Conservation (phyloP, 1,140 invertebrate genomes). For the Microplitis demolitor region DNA sequence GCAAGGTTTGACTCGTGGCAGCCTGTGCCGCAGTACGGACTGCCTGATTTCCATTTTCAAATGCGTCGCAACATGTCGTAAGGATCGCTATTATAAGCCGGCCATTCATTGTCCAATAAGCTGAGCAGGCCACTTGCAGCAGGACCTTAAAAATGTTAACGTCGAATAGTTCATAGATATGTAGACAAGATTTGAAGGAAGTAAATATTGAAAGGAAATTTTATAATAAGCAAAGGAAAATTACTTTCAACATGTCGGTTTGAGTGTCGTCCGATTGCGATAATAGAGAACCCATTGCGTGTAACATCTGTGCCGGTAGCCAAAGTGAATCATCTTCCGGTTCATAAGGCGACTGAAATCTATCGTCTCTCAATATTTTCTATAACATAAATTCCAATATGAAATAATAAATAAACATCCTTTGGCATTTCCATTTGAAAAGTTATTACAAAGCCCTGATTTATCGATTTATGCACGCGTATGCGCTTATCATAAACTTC, state of each 20-base stretch:
- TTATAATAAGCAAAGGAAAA: not conserved
- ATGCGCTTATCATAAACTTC: too few relatives aligned
- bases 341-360: conserved; percentile 89
- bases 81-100: conserved; percentile 79
- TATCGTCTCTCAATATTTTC: conserved; percentile 88
- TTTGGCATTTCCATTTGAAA: not conserved
- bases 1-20: conserved; percentile 79
- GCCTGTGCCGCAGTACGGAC: conserved; percentile 81
- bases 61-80: conserved; percentile 75
- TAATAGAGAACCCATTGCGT: conserved; percentile 78
- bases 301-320: conserved; percentile 86
- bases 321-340: conserved; percentile 89
- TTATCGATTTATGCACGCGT: too few relatives aligned
- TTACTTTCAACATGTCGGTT: conserved; percentile 74
- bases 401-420: too few relatives aligned
- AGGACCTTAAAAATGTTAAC: conserved; percentile 66
- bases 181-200: not conserved
- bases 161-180: not conserved
- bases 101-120: conserved; percentile 82
- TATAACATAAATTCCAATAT: conserved; percentile 48
- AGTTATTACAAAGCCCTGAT: too few relatives aligned
- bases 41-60: conserved; percentile 75
- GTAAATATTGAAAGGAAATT: not conserved
- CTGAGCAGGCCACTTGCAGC: conserved; percentile 79
- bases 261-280: conserved; percentile 76